Base-by-base conservation (phyloP, 1,140 invertebrate genomes). In the Zaprionus ghesquierei region DNA sequence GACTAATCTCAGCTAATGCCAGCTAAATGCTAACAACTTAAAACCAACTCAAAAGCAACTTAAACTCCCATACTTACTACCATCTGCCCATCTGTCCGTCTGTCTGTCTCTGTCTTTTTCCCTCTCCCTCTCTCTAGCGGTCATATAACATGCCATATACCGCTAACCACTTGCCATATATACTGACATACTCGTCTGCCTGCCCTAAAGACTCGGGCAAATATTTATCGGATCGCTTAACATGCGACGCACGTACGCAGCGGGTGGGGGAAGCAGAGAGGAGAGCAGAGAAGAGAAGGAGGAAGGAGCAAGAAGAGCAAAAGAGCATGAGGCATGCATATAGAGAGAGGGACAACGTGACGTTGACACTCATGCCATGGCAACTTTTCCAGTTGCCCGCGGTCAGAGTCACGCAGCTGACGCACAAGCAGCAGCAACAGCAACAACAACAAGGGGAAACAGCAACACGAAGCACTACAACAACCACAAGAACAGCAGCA, bases 21-120 rank as follows among this genome's bases (percentile, higher is more conserved):
- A 73, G 63, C 81, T 86, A 87, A 86, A 86, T 87, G 81, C 81
- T 73, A 78, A 87, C 82, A 86, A 86, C 81, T 86, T 86, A 87
- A 86, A 87, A 81, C 81, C 81, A 87, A 86, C 78, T 86, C 86
- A 85, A 81, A 71, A 69, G 54, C 69, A 35, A 85, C 75, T 86
- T 78, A 78, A 81, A 76, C 78, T 79, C 51, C 60, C 65, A 63
- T 54, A 53, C 65, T 68, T 31, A 61, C 64, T 64, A 56, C 46
- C 51, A 66, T 29, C 41, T 3, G 18, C 12, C 41, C 20, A 8
- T 12, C 18, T 20, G 2, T 22, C 41, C 20, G 2, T 44, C 41
- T 13, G 8, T 44, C 18, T 12, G 8, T 5, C 18, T 20, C 3
- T 0, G 60, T 31, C 75, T 72, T 53, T 68, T 72, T 22, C 56